Percentiles rank a stretch among this genome's conserved stretches.
Conservation (phyloP, 2,113 vertebrate species). For the Petroica traversi region DNA sequence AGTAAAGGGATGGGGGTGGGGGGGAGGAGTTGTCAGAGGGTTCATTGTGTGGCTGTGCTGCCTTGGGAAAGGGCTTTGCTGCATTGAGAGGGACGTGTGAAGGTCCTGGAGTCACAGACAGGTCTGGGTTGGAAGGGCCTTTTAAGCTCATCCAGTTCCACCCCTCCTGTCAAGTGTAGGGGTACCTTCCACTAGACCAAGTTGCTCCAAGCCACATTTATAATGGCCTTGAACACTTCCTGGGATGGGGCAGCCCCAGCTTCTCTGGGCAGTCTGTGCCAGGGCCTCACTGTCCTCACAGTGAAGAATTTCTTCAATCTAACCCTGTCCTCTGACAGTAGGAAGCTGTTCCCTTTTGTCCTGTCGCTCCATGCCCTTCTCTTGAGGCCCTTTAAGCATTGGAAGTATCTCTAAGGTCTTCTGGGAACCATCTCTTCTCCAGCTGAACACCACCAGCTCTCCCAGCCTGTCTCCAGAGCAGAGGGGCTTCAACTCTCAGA, state of each 20-base stretch:
- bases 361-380: not conserved
- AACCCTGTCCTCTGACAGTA: not conserved
- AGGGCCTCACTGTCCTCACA: accelerated
- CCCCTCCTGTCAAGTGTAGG: not conserved
- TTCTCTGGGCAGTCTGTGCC: not conserved
- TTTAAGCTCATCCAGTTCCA: not conserved
- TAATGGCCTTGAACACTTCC: not conserved
- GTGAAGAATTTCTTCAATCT: not conserved
- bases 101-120: not conserved
- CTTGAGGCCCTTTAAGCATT: not conserved
- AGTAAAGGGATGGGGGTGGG: not conserved
- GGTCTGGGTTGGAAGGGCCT: not conserved
- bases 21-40: accelerated
- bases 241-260: not conserved
- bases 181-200: not conserved
- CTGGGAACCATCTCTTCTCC: not conserved
- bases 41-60: not conserved
- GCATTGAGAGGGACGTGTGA: not conserved
- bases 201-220: not conserved
- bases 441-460: not conserved
- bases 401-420: not conserved
- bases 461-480: not conserved
- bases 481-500: not conserved
- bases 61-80: not conserved
- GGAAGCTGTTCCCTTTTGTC: not conserved